A percentile compares a stretch with the other conserved stretches of the same genome.
These are phyloP conservation scores for Glossosoma conforme DNA, from an alignment of 1,140 invertebrate species.

Conservation along the genomic window DNA sequence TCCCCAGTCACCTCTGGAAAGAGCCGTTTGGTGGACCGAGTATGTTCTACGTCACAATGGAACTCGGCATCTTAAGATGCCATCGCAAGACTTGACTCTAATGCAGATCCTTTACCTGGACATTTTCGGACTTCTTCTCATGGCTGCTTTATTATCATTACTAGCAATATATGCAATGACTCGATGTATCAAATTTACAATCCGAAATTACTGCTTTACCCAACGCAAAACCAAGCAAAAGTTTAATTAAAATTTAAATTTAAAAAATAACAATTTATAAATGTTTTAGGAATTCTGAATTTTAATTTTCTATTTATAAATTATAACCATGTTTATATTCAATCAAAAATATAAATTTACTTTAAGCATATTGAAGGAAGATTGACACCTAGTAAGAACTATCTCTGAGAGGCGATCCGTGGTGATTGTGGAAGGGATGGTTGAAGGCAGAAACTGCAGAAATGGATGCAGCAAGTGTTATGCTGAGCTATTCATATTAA, in stretches of 20 bases:
- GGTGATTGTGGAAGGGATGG: too few relatives aligned
- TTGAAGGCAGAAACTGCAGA: too few relatives aligned
- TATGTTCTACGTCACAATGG: slow-evolving; percentile 54
- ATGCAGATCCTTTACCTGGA: slow-evolving; percentile 9
- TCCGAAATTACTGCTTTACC: neutral
- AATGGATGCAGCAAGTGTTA: too few relatives aligned
- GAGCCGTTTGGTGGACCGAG: slow-evolving; percentile 57
- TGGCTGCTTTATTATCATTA: neutral
- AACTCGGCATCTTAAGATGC: slow-evolving; percentile 37
- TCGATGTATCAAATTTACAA: neutral
- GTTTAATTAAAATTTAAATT: neutral
- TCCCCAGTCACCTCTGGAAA: slow-evolving; percentile 49
- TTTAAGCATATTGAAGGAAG: too few relatives aligned
- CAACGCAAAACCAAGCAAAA: neutral
- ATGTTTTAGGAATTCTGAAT: too few relatives aligned
- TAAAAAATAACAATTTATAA: too few relatives aligned
- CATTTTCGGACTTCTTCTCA: slow-evolving; percentile 1
- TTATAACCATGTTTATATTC: too few relatives aligned
- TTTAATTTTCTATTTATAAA: too few relatives aligned
- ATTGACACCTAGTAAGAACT: too few relatives aligned
- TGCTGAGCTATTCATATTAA: too few relatives aligned
- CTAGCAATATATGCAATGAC: neutral
- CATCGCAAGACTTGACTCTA: neutral
- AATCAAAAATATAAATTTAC: too few relatives aligned
- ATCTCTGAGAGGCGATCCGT: too few relatives aligned